These are phyloP conservation scores for Charadrius vociferus DNA, from an alignment of 2,113 vertebrate genomes.

Conservation along the genomic window DNA sequence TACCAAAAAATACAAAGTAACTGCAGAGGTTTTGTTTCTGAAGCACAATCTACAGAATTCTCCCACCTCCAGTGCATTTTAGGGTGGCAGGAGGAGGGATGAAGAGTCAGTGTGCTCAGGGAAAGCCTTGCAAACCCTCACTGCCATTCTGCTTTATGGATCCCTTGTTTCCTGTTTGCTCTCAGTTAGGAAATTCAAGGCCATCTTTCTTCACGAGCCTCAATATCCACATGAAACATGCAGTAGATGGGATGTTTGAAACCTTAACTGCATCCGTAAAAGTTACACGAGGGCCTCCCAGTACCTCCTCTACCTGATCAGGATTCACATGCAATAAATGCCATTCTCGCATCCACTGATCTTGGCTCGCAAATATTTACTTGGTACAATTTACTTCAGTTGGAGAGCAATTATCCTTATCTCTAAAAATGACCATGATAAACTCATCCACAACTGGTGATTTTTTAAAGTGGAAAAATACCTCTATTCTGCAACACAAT, in stretches of 20 bases:
- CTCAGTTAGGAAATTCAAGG: background rate
- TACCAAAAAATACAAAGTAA: background rate
- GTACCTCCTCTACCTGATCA: background rate
- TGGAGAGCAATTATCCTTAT: background rate
- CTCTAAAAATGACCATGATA: background rate
- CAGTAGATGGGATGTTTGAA: background rate
- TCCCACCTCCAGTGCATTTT: background rate
- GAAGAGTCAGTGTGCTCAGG: background rate
- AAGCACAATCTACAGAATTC: background rate
- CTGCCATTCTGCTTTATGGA: background rate
- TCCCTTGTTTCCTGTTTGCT: background rate
- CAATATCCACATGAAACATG: background rate
- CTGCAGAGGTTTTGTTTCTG: background rate
- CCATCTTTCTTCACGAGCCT: background rate
- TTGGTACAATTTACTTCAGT: background rate
- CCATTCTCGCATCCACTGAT: background rate
- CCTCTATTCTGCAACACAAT: background rate
- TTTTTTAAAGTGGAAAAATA: background rate
- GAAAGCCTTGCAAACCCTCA: background rate
- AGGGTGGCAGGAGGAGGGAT: background rate
- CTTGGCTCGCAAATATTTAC: background rate
- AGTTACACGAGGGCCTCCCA: background rate
- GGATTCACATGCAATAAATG: background rate
- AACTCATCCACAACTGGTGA: background rate
- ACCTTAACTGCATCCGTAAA: background rate